Base-by-base conservation (phyloP, 2,113 vertebrate species). In the Cyphomyrus discorhynchus region DNA sequence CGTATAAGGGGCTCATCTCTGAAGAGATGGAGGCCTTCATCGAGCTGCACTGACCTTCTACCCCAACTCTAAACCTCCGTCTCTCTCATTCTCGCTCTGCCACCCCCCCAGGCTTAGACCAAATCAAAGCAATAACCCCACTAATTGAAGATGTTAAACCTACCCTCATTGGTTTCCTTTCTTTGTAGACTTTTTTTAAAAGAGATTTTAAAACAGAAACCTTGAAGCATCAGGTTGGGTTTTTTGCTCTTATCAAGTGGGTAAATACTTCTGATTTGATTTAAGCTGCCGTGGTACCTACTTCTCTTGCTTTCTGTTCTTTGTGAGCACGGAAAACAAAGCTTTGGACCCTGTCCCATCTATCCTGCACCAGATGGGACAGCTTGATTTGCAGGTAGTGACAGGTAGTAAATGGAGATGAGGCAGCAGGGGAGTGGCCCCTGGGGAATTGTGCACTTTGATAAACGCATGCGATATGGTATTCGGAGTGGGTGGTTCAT, bases 1-100 rank as follows among this genome's bases (percentile, higher is more conserved):
- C 95, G 80, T 97, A 97, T 92, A 97, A 96, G 92, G 96, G 96
- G 2, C 95, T 95, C 89, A 96, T 97, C 94, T 96, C 96, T 0
- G 96, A 96, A 90, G 96, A 97, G 91, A 94, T 97, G 91, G 96
- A 96, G 92, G 96, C 96, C 21, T 97, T 97, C 94, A 96, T 97
- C 31, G 95, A 97, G 89, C 93, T 97, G 89, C 96, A 97, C 92
- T 96, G 94, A 95, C 52, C 53, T 0, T 7, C 47, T n/a, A 49
- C 49, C 77, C 15, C 17, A 42, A 13, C 27, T 27, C 62, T 70
- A 31, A 70, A 31, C 62, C 27, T 4, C n/a, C 62, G 13, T 31
- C 35, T 31, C 39, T 24, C 39, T 39, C 46, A 31, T 31, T 31
- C 39, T 39, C 9, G 3, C 84, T 35, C 19, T 74, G n/a, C 50